A percentile compares a stretch with the other conserved stretches of the same genome.
phyloP scores from a whole-genome alignment of 2,113 vertebrate species.

The Megaceryle maxima region DNA sequence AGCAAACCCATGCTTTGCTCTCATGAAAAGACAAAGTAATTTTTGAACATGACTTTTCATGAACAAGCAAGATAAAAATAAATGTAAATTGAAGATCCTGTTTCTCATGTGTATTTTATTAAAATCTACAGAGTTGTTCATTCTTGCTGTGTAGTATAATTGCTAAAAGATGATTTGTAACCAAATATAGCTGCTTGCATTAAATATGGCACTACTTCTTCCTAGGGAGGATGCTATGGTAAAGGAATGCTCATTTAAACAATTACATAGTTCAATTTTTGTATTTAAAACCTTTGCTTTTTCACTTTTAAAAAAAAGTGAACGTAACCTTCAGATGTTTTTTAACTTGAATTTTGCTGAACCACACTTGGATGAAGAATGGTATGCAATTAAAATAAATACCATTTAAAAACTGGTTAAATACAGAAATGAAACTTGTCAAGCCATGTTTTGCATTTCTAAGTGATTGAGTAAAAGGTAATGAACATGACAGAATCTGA shows the following conservation, averaged over 20 bases:
- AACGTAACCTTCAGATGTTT: background rate
- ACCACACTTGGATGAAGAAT: background rate
- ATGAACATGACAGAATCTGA: background rate
- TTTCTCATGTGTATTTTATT: slow-evolving; percentile 64
- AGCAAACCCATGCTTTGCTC: background rate
- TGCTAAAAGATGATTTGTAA: slow-evolving; percentile 68
- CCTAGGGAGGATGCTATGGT: slow-evolving; percentile 34
- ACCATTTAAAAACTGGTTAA: background rate
- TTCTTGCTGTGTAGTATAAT: slow-evolving; percentile 65
- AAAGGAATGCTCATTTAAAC: slow-evolving; percentile 46
- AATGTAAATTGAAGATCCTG: slow-evolving; percentile 62
- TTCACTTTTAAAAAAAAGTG: background rate
- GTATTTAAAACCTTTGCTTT: background rate
- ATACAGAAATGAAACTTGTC: slow-evolving; percentile 21
- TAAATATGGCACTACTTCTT: slow-evolving; percentile 34
- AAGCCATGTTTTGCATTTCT: background rate
- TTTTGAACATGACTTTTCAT: background rate
- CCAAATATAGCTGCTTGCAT: slow-evolving; percentile 61
- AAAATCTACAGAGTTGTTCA: slow-evolving; percentile 55
- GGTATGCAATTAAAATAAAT: slow-evolving; percentile 4
- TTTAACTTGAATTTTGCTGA: background rate
- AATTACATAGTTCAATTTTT: slow-evolving; percentile 2
- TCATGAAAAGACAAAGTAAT: background rate
- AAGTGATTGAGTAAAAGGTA: background rate
- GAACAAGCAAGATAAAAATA: slow-evolving; percentile 59